phyloP scores from a whole-genome alignment of 1,140 invertebrate species.

The Drosophila lacertosa region DNA sequence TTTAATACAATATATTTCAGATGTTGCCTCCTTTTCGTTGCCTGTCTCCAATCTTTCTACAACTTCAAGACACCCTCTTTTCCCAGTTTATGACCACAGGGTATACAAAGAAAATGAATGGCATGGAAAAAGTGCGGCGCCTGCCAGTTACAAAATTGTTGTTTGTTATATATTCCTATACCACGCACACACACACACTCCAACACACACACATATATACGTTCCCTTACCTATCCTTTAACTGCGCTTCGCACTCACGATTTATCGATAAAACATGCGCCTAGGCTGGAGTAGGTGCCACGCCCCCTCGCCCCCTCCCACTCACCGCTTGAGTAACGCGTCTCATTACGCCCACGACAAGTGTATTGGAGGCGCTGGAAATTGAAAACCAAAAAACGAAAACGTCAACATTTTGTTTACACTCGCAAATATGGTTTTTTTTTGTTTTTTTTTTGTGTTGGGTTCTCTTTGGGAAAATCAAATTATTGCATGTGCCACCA shows the following conservation, averaged over 20 bases:
- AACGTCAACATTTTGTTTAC: conserved; percentile 65
- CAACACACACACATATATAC: not conserved
- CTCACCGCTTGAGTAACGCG: conserved; percentile 4
- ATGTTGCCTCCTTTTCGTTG: too few relatives aligned
- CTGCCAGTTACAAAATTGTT: conserved; percentile 62
- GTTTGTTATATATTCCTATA: conserved; percentile 49
- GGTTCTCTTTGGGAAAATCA: too few relatives aligned
- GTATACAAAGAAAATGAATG: conserved; percentile 35
- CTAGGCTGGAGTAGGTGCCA: conserved; percentile 9
- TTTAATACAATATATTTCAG: too few relatives aligned
- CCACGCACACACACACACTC: not conserved
- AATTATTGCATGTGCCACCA: conserved; percentile 76
- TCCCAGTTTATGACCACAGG: not conserved
- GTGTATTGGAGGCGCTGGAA: conserved; percentile 34
- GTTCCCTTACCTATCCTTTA: not conserved
- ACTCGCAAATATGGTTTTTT: conserved; percentile 26
- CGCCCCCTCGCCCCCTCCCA: not conserved
- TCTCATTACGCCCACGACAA: conserved; percentile 65
- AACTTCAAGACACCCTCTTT: too few relatives aligned
- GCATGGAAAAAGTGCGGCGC: conserved; percentile 51
- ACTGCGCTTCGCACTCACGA: conserved; percentile 52
- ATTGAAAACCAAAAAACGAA: conserved; percentile 60
- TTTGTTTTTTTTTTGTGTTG: conserved; percentile 2
- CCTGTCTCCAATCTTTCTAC: too few relatives aligned
- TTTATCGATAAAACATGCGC: conserved; percentile 76